A percentile compares a stretch with the other conserved stretches of the same genome.
phyloP scores from a whole-genome alignment of 2,888 invertebrate genomes.

The Hydriomena furcata region DNA sequence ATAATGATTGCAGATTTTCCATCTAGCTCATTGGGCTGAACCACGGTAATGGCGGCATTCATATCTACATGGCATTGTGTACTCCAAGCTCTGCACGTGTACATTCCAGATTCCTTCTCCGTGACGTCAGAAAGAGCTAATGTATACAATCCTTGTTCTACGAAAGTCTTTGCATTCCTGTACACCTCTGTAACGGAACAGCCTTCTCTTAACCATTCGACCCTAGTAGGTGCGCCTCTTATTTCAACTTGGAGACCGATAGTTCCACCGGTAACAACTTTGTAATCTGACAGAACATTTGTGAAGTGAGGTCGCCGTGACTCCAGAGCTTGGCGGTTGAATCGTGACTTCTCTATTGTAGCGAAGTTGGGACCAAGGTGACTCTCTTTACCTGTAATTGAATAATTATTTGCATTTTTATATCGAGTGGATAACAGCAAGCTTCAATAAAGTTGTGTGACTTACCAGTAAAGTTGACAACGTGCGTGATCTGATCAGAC shows the following conservation, averaged over 20 bases:
- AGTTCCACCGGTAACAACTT: constrained; percentile 89
- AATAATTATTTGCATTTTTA: neutral
- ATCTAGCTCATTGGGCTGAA: constrained; percentile 83
- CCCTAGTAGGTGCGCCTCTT: constrained; percentile 87
- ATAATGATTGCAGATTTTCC: constrained; percentile 91
- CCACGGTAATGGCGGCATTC: constrained; percentile 88
- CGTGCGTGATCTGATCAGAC: constrained; percentile 89
- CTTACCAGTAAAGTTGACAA: constrained; percentile 87
- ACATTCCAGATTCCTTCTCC: constrained; percentile 89
- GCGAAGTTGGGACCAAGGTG: constrained; percentile 58
- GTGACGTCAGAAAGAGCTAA: constrained; percentile 88
- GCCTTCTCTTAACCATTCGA: constrained; percentile 89
- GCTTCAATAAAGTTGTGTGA: neutral
- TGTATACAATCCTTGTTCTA: constrained; percentile 88
- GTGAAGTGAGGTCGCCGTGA: constrained; percentile 88
- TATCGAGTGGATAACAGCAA: neutral
- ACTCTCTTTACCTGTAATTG: constrained; percentile 56
- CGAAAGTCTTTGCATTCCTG: constrained; percentile 86
- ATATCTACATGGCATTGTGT: constrained; percentile 89
- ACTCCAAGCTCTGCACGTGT: constrained; percentile 90
- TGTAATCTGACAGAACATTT: constrained; percentile 87
- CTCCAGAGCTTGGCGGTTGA: constrained; percentile 64
- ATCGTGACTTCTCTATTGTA: constrained; percentile 60
- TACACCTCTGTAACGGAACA: constrained; percentile 82
- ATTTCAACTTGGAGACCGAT: constrained; percentile 92